Evolutionary conservation across 2,888 invertebrate species (phyloP), one percentile per base, ranked within the genome.

Genomic region (Hermaeophaga mercurialis): DNA sequence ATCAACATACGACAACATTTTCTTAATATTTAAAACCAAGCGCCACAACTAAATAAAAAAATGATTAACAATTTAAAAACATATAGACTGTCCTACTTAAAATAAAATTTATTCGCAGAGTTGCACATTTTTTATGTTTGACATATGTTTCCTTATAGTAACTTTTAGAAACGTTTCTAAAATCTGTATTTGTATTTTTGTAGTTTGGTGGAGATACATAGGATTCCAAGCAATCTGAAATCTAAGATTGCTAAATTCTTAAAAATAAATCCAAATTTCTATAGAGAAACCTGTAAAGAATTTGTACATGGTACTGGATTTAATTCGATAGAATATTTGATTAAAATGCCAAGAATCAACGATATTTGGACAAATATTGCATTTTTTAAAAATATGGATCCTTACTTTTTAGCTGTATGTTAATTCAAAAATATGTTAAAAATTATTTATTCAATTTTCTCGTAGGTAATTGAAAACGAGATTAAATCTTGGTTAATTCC

Each of bases 351-450:
- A 12, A 43, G 24, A 43, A 43, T 8, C 8, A 43, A 43, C 8
- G 26, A 43, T 24, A n/a, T 14, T 6, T 43, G 22, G 24, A 43
- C 9, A 43, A 43, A 43, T 3, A 24, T 43, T 43, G n/a, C 12
- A 4, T 45, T 59, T 14, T 59, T 62, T 4, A 34, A 56, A 31
- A 43, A 54, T 22, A 52, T 50, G 1, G 62, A 62, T 28, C 5
- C 46, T 17, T 59, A 62, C 36, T 62, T 57, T 39, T 28, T 59
- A 12, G 48, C 59, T 6, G 62, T 59, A 41, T 47, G 58, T 61
- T 8, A 41, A 34, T 17, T 18, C 12, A n/a, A n/a, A 11, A 36
- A 28, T 26, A 28, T 44, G 14, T 24, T 24, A 19, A 34, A n/a
- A 12, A 17, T 17, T 22, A 15, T 15, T 22, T 14, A 31, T 22